phyloP scores from a whole-genome alignment of 2,888 invertebrate species.

The Spialia ferax region DNA sequence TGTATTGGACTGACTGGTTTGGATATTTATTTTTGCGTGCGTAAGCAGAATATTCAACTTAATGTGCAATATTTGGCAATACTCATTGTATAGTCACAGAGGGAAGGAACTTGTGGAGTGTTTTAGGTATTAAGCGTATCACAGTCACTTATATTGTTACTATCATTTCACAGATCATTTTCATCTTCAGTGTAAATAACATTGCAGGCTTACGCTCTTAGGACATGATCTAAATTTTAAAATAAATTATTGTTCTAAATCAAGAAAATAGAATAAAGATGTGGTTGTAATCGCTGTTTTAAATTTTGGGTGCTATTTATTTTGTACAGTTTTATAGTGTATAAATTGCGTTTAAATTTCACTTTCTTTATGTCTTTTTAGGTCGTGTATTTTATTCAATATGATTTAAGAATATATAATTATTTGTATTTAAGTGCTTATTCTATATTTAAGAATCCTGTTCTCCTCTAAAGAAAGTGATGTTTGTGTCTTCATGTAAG shows the following conservation, averaged over 20 bases:
- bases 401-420: neutral
- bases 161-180: constrained; percentile 50
- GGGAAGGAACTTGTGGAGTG: constrained; percentile 60
- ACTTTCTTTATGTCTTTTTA: neutral
- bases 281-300: constrained; percentile 19
- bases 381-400: neutral
- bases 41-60: constrained; percentile 44
- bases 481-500: neutral
- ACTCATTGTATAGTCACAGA: constrained; percentile 78
- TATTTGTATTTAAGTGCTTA: constrained; percentile 2
- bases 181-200: constrained; percentile 56
- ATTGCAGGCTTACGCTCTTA: constrained; percentile 2
- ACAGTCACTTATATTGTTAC: constrained; percentile 51
- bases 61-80: constrained; percentile 84
- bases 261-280: neutral
- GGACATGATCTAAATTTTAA: constrained; percentile 6
- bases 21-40: constrained; percentile 35
- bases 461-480: constrained; percentile 1
- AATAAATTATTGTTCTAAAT: constrained; percentile 1
- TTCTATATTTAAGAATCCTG: neutral
- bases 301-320: constrained; percentile 35
- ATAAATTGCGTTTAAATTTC: neutral
- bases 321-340: constrained; percentile 18
- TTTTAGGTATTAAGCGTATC: constrained; percentile 69
- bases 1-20: constrained; percentile 49